phyloP scores from a whole-genome alignment of 1,140 invertebrate genomes.

The Bacillus rossius region DNA sequence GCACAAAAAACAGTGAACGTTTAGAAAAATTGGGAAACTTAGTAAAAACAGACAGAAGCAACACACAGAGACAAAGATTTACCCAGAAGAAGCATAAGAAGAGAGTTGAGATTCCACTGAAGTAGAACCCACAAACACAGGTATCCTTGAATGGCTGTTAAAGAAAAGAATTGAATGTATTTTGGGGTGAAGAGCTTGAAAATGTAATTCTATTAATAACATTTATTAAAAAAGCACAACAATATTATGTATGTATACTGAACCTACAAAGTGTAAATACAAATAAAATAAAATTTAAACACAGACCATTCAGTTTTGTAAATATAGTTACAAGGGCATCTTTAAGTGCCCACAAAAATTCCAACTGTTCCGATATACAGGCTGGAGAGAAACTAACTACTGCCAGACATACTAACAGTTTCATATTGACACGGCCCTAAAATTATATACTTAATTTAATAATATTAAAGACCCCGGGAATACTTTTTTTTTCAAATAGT shows the following conservation, averaged over 20 bases:
- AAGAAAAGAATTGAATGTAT: background rate
- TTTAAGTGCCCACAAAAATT: too few species aligned
- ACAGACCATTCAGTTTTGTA: background rate
- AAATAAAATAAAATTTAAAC: background rate
- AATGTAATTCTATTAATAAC: background rate
- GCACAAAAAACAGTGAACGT: too few species aligned
- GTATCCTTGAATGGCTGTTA: constrained; percentile 46
- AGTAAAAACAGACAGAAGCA: background rate
- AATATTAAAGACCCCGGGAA: too few species aligned
- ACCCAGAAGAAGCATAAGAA: constrained; percentile 48
- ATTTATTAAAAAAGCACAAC: too few species aligned
- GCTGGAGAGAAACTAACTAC: too few species aligned
- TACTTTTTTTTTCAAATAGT: too few species aligned
- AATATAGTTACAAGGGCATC: background rate
- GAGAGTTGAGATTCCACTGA: constrained; percentile 46
- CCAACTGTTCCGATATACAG: too few species aligned
- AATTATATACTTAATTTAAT: too few species aligned
- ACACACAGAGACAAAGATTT: constrained; percentile 32
- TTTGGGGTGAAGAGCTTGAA: background rate
- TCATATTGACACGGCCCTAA: too few species aligned
- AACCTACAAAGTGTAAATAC: background rate
- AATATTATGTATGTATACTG: too few species aligned
- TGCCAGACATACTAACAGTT: too few species aligned
- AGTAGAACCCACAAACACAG: constrained; percentile 45
- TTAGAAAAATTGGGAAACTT: too few species aligned